Conservation (phyloP, 1,140 invertebrate species). For the Camponotus vicinus region DNA sequence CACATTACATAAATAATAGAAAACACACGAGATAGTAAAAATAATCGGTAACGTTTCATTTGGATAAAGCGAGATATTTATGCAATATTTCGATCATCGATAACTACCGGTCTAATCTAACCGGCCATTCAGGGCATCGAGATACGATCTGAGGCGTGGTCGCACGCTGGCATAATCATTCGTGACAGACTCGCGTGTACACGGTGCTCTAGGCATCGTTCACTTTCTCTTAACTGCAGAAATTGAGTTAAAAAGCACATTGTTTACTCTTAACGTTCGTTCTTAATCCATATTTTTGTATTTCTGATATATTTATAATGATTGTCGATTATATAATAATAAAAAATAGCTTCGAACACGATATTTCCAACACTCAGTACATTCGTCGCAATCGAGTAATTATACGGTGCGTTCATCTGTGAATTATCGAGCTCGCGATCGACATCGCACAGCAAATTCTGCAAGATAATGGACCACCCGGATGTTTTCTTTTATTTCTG, state of each 20-base stretch:
- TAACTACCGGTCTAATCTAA: conserved; percentile 51
- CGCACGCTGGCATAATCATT: conserved; percentile 26
- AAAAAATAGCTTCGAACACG: neutral
- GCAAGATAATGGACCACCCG: conserved; percentile 56
- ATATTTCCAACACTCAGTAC: neutral
- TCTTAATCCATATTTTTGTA: neutral
- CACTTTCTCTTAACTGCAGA: conserved; percentile 13
- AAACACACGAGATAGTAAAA: neutral
- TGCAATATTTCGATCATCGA: conserved; percentile 58
- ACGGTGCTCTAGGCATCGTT: conserved; percentile 11
- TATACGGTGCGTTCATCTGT: conserved; percentile 32
- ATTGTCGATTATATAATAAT: neutral
- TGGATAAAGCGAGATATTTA: conserved; percentile 28
- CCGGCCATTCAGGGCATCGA: conserved; percentile 14
- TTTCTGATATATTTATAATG: neutral
- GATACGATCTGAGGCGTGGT: conserved; percentile 60
- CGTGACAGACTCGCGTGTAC: conserved; percentile 47
- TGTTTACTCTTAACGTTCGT: neutral
- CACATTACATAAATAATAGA: neutral
- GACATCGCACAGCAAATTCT: conserved; percentile 1
- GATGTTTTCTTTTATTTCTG: conserved; percentile 26
- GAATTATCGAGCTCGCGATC: conserved; percentile 42
- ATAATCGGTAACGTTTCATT: conserved; percentile 22
- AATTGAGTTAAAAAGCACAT: neutral
- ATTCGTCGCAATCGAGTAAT: conserved; percentile 31